These are phyloP conservation scores for Spea multiplicata DNA, from an alignment of 2,113 vertebrate genomes.

Conservation along the genomic window DNA sequence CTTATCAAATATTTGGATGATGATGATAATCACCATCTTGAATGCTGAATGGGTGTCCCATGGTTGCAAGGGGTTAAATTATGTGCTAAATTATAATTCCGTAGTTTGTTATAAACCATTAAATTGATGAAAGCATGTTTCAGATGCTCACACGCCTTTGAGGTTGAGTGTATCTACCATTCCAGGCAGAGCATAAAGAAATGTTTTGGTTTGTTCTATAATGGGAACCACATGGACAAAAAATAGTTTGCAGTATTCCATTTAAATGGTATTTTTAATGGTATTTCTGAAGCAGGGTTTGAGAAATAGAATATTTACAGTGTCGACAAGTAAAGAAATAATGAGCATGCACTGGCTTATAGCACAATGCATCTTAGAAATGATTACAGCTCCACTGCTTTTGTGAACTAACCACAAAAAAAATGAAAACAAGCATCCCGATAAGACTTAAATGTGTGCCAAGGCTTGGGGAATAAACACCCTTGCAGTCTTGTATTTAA, in stretches of 20 bases:
- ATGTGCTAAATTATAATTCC: not conserved
- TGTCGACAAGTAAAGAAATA: constrained; percentile 22
- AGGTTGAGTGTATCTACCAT: constrained; percentile 23
- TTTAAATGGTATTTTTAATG: constrained; percentile 8
- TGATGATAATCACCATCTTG: not conserved
- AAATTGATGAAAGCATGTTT: constrained; percentile 8
- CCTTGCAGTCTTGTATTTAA: constrained; percentile 21
- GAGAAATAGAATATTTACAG: constrained; percentile 26
- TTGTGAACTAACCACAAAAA: not conserved
- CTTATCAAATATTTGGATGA: not conserved
- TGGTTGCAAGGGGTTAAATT: not conserved
- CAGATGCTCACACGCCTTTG: constrained; percentile 20
- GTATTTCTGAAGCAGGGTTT: constrained; percentile 31
- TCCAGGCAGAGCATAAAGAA: constrained; percentile 20
- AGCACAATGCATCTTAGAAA: constrained; percentile 18
- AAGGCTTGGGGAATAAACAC: constrained; percentile 23
- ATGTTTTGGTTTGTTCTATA: constrained; percentile 24
- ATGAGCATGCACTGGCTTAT: not conserved
- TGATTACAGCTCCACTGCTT: constrained; percentile 28
- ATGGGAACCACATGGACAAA: constrained; percentile 16
- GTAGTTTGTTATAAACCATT: constrained; percentile 12
- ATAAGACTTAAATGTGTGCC: constrained; percentile 5
- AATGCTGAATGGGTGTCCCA: not conserved
- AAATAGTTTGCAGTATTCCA: constrained; percentile 9
- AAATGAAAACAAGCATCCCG: not conserved